Conservation (phyloP, 2,797 vertebrate genomes). For the Eulemur rubriventer region DNA sequence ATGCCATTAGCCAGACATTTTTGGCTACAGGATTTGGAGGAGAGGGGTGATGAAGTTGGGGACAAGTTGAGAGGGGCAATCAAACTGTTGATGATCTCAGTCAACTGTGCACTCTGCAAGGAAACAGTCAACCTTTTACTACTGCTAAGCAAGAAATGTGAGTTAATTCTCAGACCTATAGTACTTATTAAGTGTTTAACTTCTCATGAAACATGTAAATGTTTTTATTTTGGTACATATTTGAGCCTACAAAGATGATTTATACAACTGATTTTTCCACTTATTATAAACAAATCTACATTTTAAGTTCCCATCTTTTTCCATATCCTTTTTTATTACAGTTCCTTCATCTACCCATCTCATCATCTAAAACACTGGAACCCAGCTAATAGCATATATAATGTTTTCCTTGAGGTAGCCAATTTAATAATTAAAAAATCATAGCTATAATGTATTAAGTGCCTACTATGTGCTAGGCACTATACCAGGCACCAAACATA, state of each 20-base stretch:
- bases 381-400: neutral
- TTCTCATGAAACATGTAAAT: neutral
- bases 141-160: conserved; percentile 8
- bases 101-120: conserved; percentile 94
- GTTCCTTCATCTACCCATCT: conserved; percentile 2
- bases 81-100: conserved; percentile 93
- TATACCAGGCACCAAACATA: neutral
- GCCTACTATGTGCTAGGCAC: neutral
- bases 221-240: neutral
- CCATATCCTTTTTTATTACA: neutral
- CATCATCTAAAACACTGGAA: conserved; percentile 4
- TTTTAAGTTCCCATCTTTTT: neutral
- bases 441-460: conserved; percentile 27
- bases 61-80: conserved; percentile 91
- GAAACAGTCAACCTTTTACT: conserved; percentile 65
- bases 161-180: neutral
- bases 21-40: conserved; percentile 88
- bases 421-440: conserved; percentile 44
- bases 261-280: neutral
- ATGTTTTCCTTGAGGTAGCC: neutral
- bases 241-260: conserved; percentile 5
- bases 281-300: conserved; percentile 3
- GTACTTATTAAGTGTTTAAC: neutral
- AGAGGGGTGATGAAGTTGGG: conserved; percentile 87
- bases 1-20: conserved; percentile 84